Evolutionary conservation across 53 echinoderm and acorn worm species (phyloP), one percentile per base, ranked within the genome.

Genomic region (Echinometra lucunter): DNA sequence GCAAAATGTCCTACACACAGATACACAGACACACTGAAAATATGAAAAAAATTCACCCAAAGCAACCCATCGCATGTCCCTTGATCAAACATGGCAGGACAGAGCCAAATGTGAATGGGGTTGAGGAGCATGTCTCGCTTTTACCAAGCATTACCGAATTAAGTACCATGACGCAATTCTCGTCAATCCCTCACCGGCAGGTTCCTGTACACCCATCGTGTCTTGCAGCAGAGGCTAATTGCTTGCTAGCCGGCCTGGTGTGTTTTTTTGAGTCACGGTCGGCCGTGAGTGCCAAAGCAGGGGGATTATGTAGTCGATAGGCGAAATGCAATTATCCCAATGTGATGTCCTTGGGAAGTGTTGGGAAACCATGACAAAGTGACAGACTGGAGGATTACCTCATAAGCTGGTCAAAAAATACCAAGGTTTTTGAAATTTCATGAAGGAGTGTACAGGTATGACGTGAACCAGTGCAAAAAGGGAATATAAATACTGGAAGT

Each of bases 141-240:
- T 78, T 78, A 78, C 42, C 78, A 78, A 35, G 78, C 78, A 42
- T 78, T 78, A 42, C 78, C 38, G 78, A 38, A 78, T 78, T 78
- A 78, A 78, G 78, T 9, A 78, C 6, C 78, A 21, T 78, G 78
- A 78, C 78, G 78, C 19, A 78, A 78, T 78, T 42, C 78, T 16
- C 78, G 38, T 40, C 78, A 30, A 78, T 78, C 42, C 19, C 42
- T 38, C 21, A 30, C 78, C 35, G 19, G 78, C 42, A 17, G 35
- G 6, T 78, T 78, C 78, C 38, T 78, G n/a, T n/a, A 6, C 10
- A 78, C 17, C 42, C 42, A 6, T 21, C 42, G 7, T 19, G 42
- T 78, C 78, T 78, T 7, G 28, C 78, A 78, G 78, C 78, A 40
- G 5, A 6, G 78, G 42, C 23, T 78, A 42, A 78, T 78, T 30